A percentile compares a stretch with the other conserved stretches of the same genome.
Evolutionary conservation across 2,888 invertebrate genomes (phyloP).

Genomic region (Caenorhabditis japonica): DNA sequence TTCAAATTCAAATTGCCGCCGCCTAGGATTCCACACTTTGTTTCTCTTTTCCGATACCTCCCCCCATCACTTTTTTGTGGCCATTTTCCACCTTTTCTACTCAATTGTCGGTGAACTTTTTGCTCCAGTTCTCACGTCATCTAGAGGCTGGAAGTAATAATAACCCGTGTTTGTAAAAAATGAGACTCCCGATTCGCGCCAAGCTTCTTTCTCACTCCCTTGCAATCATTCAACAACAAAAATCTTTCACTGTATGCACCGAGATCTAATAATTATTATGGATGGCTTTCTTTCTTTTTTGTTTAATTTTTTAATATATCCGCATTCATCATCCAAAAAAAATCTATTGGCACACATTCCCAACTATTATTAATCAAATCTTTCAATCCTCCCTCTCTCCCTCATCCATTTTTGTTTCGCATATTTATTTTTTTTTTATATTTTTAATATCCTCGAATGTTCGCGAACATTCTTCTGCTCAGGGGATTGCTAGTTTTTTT

Average conservation of each 20-base stretch:
- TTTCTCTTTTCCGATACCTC: slow-evolving; percentile 18
- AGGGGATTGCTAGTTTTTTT: slow-evolving; percentile 49
- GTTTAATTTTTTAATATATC: not conserved
- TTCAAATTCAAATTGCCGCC: slow-evolving; percentile 8
- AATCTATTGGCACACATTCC: slow-evolving; percentile 46
- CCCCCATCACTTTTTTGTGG: slow-evolving; percentile 12
- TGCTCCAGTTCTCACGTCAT: slow-evolving; percentile 17
- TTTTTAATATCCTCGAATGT: slow-evolving; percentile 14
- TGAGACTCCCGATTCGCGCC: slow-evolving; percentile 52
- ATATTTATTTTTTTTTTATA: slow-evolving; percentile 14
- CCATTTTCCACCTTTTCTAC: slow-evolving; percentile 27
- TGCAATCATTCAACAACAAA: slow-evolving; percentile 27
- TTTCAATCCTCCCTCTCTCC: not conserved
- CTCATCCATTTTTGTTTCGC: slow-evolving; percentile 7
- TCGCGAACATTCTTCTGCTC: slow-evolving; percentile 34
- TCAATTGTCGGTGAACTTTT: slow-evolving; percentile 30
- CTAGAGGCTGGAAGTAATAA: slow-evolving; percentile 33
- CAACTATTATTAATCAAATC: slow-evolving; percentile 28
- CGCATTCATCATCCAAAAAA: slow-evolving; percentile 12
- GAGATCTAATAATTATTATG: slow-evolving; percentile 47
- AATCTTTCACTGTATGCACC: slow-evolving; percentile 49
- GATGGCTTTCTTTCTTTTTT: slow-evolving; percentile 9
- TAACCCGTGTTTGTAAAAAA: slow-evolving; percentile 52
- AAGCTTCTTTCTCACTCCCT: slow-evolving; percentile 17
- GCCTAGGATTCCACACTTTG: slow-evolving; percentile 13